These are phyloP conservation scores for Pteronura brasiliensis DNA, from an alignment of 2,113 vertebrate genomes.

Conservation along the genomic window DNA sequence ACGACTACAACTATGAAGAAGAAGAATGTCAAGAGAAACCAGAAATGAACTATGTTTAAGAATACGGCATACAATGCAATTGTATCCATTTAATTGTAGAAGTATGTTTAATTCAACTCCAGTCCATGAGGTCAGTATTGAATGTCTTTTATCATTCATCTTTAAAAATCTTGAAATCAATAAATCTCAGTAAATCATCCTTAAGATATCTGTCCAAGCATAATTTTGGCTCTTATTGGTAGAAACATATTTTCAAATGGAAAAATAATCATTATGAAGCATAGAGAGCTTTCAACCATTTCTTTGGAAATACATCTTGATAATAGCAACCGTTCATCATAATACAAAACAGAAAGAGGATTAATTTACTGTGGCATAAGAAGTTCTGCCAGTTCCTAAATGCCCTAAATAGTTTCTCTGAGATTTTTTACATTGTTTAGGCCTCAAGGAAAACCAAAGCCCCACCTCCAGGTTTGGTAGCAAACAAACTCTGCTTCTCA, in stretches of 20 bases:
- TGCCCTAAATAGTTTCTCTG: slow-evolving; percentile 76
- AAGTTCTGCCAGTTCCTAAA: slow-evolving; percentile 79
- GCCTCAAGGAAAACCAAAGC: slow-evolving; percentile 90
- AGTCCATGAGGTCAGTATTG: background rate
- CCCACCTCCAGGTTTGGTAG: slow-evolving; percentile 93
- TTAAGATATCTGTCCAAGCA: slow-evolving; percentile 54
- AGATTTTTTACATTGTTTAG: slow-evolving; percentile 79
- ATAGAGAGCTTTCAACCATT: slow-evolving; percentile 60
- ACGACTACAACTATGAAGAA: background rate
- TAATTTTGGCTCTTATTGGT: slow-evolving; percentile 40
- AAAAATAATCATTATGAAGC: slow-evolving; percentile 69
- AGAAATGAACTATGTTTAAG: background rate
- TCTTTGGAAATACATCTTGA: slow-evolving; percentile 78
- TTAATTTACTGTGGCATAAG: slow-evolving; percentile 77
- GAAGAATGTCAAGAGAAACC: background rate
- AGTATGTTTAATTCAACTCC: slow-evolving; percentile 16
- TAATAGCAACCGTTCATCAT: slow-evolving; percentile 73
- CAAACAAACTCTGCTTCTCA: slow-evolving; percentile 90
- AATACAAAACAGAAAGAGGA: slow-evolving; percentile 74
- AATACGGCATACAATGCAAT: background rate
- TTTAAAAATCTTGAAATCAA: slow-evolving; percentile 44
- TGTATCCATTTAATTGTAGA: background rate
- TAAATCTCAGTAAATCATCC: slow-evolving; percentile 55
- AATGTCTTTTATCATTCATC: slow-evolving; percentile 59
- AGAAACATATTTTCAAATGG: slow-evolving; percentile 59